phyloP scores from a whole-genome alignment of 2,113 vertebrate genomes.

The Mus spicilegus region DNA sequence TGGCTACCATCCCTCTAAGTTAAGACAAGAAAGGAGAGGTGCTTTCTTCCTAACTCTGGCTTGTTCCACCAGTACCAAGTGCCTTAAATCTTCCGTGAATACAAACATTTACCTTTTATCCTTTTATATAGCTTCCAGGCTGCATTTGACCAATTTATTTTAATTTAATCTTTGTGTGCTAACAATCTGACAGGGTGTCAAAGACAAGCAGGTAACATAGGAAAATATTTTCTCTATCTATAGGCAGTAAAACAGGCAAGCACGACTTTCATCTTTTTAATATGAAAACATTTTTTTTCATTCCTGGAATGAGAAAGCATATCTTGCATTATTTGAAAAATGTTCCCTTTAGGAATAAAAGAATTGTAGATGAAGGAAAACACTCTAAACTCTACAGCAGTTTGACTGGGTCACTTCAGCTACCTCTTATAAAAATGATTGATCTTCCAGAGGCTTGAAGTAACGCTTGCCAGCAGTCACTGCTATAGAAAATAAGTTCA shows the following conservation, averaged over 20 bases:
- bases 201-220: conserved; percentile 13
- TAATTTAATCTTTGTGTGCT: conserved; percentile 20
- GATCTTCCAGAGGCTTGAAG: conserved; percentile 21
- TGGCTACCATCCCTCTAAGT: not conserved
- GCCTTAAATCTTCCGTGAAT: not conserved
- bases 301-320: conserved; percentile 29
- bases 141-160: conserved; percentile 47
- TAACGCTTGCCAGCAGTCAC: not conserved
- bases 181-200: conserved; percentile 44
- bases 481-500: conserved; percentile 37
- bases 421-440: conserved; percentile 42
- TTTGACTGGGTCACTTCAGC: conserved; percentile 1
- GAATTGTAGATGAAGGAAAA: conserved; percentile 56
- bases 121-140: not conserved
- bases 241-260: conserved; percentile 12
- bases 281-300: conserved; percentile 39
- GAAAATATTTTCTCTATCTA: conserved; percentile 22
- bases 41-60: not conserved
- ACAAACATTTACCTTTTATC: conserved; percentile 9
- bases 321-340: conserved; percentile 66
- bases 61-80: conserved; percentile 10
- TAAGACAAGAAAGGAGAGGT: not conserved
- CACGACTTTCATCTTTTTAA: conserved; percentile 49
- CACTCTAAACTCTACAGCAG: not conserved
- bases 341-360: conserved; percentile 57